phyloP scores from a whole-genome alignment of 2,888 invertebrate species.

The Serripes groenlandicus region DNA sequence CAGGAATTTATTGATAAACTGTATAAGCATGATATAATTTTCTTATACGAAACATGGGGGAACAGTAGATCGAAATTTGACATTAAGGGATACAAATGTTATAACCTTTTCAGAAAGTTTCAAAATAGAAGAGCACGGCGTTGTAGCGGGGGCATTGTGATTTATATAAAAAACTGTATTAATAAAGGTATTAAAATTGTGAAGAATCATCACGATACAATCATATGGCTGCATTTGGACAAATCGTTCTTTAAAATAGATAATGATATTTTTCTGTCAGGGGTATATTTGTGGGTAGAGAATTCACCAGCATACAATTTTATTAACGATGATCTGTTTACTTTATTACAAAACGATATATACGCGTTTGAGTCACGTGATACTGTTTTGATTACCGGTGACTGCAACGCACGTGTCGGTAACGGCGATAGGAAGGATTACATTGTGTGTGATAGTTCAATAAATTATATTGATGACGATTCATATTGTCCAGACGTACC shows the following conservation, averaged over 20 bases:
- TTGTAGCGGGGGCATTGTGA: neutral
- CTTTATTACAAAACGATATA: too few species aligned
- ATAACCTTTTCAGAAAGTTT: neutral
- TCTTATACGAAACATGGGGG: neutral
- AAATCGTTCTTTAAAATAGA: neutral
- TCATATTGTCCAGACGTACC: neutral
- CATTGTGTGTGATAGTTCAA: neutral
- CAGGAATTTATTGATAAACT: too few species aligned
- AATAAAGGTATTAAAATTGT: neutral
- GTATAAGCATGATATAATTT: slow-evolving; percentile 11
- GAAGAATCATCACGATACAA: neutral
- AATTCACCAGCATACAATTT: too few species aligned
- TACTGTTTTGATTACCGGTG: too few species aligned
- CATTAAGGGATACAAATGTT: neutral
- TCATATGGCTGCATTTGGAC: neutral
- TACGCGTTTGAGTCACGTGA: too few species aligned
- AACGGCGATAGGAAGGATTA: too few species aligned
- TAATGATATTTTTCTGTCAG: neutral
- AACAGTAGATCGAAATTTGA: neutral
- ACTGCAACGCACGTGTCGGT: too few species aligned
- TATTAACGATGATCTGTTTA: too few species aligned
- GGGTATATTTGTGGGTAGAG: too few species aligned
- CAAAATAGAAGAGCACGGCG: neutral
- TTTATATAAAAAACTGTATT: neutral
- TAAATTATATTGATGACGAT: neutral